Evolutionary conservation across 2,888 invertebrate species (phyloP).

Genomic region (Laothoe populi): DNA sequence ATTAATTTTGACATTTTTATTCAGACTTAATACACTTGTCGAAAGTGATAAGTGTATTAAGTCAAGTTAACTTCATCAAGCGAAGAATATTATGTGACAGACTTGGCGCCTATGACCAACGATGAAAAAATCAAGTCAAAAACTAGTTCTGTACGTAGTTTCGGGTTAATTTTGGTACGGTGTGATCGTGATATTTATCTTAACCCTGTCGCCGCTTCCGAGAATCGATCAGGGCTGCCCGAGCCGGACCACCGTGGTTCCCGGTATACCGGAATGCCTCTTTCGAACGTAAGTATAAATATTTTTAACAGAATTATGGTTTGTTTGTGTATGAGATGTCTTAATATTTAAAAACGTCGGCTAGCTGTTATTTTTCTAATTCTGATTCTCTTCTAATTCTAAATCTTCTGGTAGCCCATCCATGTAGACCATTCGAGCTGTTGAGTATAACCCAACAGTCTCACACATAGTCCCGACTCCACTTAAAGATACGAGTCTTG

Average conservation of each 20-base stretch:
- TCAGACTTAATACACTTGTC: not conserved
- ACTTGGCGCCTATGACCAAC: not conserved
- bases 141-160: constrained; percentile 12
- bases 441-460: no score
- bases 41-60: not conserved
- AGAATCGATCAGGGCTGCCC: constrained; percentile 29
- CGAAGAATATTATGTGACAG: not conserved
- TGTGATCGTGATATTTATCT: constrained; percentile 36
- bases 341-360: no score
- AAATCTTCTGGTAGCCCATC: no score
- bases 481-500: no score
- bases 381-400: no score
- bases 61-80: not conserved
- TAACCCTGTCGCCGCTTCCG: constrained; percentile 29
- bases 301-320: not conserved
- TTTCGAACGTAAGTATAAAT: not conserved
- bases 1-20: no score
- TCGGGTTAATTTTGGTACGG: constrained; percentile 15
- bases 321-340: not conserved
- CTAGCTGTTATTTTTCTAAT: not conserved
- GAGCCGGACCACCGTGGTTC: constrained; percentile 10
- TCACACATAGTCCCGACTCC: no score
- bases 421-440: no score
- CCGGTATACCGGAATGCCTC: constrained; percentile 7
- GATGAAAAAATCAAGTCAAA: not conserved